Base-by-base conservation (phyloP, 2,888 invertebrate genomes). In the Polymixis lichenea region DNA sequence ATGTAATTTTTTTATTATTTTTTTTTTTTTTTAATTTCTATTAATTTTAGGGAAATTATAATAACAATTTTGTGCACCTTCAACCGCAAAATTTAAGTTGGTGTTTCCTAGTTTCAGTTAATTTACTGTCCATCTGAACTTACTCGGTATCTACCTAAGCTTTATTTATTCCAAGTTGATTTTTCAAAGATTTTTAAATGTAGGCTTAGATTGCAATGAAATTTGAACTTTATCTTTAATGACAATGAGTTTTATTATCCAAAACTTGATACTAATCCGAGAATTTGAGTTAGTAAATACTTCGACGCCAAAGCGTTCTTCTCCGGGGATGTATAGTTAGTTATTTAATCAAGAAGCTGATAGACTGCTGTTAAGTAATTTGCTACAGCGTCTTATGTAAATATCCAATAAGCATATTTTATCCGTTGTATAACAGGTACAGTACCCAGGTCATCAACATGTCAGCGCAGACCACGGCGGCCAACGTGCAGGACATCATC, bases 381-480 rank as follows among this genome's bases (percentile, higher is more conserved):
- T 22, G 22, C 32, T 22, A 22, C 0, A 32, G 2, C 38, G 61
- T 62, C 11, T 13, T 46, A 17, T 25, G 13, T 8, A 64, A 25
- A 7, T 19, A 25, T 11, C 15, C 5, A 22, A 28, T 28, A 43
- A 9, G 43, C 1, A 22, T 22, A 15, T 51, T 22, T 28, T 19
- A 46, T 65, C 15, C 15, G 28, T 67, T 78, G 53, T n/a, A 17
- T n/a, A 1, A 82, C 85, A 96, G 96, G 72, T 96, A 96, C 94
- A 97, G 97, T 64, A 94, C 98, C 7, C 97, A 99, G 66, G 97
- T 98, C 46, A 97, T 99, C 78, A 98, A 98, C 93, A 98, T 99
- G 98, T 99, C 98, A 0, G 99, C 98, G 0, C 98, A 98, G 97
- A 99, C 99, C 0, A 97, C 98, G 0, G 98, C 99, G 0, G 97